Percentiles rank a stretch among this genome's conserved stretches.
These are phyloP conservation scores for Desmophyllum pertusum DNA, from an alignment of 92 coral and sea anemone genomes.

Conservation along the genomic window DNA sequence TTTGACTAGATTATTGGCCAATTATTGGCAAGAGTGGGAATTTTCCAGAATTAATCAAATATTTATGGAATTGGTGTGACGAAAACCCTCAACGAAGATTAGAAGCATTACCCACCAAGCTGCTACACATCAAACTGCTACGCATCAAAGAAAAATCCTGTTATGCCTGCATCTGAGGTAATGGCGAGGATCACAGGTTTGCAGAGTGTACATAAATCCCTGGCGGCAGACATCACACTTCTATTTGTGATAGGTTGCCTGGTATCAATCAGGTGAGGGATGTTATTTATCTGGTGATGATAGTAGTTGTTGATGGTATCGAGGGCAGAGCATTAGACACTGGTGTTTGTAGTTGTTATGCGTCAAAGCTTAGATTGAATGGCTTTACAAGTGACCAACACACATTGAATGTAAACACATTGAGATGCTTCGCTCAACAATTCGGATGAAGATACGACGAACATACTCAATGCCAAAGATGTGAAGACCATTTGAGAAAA, in stretches of 20 bases:
- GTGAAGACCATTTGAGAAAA: no score
- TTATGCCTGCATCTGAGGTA: no score
- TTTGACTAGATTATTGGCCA: not conserved
- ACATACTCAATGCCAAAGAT: no score
- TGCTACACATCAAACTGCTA: not conserved
- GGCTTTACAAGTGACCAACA: slow-evolving; percentile 54
- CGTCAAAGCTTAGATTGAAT: slow-evolving; percentile 55
- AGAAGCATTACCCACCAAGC: no score
- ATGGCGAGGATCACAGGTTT: no score
- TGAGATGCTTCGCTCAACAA: slow-evolving; percentile 59
- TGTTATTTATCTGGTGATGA: slow-evolving; percentile 68
- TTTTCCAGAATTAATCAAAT: not conserved
- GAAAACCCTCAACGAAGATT: no score
- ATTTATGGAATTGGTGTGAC: no score
- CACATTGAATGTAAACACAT: slow-evolving; percentile 43
- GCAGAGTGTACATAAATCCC: no score
- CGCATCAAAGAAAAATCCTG: not conserved
- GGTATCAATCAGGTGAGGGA: slow-evolving; percentile 31
- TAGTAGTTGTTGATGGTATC: slow-evolving; percentile 70
- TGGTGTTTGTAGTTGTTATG: slow-evolving; percentile 57
- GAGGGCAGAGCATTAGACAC: slow-evolving; percentile 69
- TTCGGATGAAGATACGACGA: no score
- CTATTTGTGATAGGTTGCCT: slow-evolving; percentile 17
- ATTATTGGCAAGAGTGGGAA: not conserved
- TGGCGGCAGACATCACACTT: slow-evolving; percentile 23